These are phyloP conservation scores for Neopelma chrysocephalum DNA, from an alignment of 2,797 vertebrate species.

Conservation along the genomic window DNA sequence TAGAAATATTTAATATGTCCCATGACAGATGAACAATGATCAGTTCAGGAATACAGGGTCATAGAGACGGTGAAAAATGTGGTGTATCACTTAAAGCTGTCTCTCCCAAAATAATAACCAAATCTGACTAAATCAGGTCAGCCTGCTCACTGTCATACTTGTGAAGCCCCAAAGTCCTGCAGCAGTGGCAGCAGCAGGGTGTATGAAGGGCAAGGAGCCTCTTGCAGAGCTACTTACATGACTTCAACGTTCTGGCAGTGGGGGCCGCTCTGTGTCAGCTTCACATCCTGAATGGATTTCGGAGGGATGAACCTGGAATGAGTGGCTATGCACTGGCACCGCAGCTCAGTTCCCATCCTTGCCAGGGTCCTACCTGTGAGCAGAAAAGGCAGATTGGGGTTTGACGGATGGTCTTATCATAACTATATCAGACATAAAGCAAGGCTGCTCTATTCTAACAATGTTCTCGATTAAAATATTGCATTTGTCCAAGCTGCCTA, in stretches of 20 bases:
- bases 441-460: not conserved
- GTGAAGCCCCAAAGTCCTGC: not conserved
- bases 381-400: not conserved
- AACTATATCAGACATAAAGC: not conserved
- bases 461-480: not conserved
- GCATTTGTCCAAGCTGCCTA: not conserved
- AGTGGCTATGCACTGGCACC: constrained; percentile 73
- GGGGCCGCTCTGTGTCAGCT: constrained; percentile 73
- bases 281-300: constrained; percentile 62
- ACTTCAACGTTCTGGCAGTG: constrained; percentile 75
- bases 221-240: constrained; percentile 70
- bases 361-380: not conserved
- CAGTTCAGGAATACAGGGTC: not conserved
- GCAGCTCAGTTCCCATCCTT: constrained; percentile 50
- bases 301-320: constrained; percentile 53
- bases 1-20: not conserved
- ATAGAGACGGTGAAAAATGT: rapidly evolving
- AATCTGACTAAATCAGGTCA: rapidly evolving
- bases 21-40: not conserved
- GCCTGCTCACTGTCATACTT: not conserved
- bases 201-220: not conserved
- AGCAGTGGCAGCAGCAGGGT: not conserved
- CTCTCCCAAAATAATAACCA: not conserved
- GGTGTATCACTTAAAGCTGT: not conserved
- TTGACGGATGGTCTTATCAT: not conserved